phyloP scores from a whole-genome alignment of 2,797 vertebrate genomes.

The Propithecus deckenii region DNA sequence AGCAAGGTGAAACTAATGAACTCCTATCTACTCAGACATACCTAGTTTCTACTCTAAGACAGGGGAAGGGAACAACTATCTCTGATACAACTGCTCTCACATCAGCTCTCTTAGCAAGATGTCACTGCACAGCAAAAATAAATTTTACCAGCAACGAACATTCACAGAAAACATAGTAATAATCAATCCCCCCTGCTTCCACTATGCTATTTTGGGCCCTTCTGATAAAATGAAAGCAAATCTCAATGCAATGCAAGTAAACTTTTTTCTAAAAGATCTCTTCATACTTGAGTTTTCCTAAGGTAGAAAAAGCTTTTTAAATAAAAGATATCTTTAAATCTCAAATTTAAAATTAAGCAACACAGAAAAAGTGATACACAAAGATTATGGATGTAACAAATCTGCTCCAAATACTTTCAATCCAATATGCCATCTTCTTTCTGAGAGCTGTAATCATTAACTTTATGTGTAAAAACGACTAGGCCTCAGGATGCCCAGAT shows the following conservation, averaged over 20 bases:
- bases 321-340: neutral
- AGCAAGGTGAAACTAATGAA: neutral
- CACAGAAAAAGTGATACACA: neutral
- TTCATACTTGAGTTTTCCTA: neutral
- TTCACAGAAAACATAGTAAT: neutral
- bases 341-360: neutral
- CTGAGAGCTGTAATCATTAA: neutral
- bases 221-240: constrained; percentile 14
- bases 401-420: neutral
- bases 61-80: neutral
- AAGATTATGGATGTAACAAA: neutral
- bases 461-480: neutral
- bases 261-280: neutral
- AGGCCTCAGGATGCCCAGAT: neutral
- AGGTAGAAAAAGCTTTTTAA: too few relatives aligned
- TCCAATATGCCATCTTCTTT: neutral
- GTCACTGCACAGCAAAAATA: neutral
- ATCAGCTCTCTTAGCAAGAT: neutral
- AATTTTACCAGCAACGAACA: neutral
- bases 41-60: neutral
- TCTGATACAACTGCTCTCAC: neutral
- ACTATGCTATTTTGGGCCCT: neutral
- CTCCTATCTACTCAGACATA: neutral
- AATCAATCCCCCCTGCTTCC: neutral
- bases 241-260: neutral